Evolutionary conservation across 92 coral and sea anemone species (phyloP), one percentile per base, ranked within the genome.

Genomic region (Paragorgia papillata): DNA sequence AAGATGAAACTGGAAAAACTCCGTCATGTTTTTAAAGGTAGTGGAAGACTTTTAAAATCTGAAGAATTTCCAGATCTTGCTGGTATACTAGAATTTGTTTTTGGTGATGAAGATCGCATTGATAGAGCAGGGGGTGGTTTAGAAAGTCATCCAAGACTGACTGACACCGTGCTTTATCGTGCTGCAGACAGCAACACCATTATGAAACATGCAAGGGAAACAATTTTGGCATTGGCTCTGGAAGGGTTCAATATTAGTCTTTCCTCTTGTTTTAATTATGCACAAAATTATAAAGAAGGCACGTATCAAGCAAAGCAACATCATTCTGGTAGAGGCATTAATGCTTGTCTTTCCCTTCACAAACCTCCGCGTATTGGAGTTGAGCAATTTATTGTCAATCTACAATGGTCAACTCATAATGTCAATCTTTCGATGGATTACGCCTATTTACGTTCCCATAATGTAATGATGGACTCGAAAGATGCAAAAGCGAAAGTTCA

Each of bases 71-170:
- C 91, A 43, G 87, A 87, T 49, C 85, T 84, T 19, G 74, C 87
- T 13, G 85, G 83, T 5, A 61, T 90, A 24, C 55, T 90, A 26
- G 96, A 86, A 35, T 84, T 76, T 65, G 68, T 77, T 1, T 86
- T 90, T 59, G 88, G 88, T 2, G 84, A 69, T 39, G 83, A 66
- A 25, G 87, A 77, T 44, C 51, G 84, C 4, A 53, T 86, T 27
- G 78, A 76, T 43, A 46, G 85, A 26, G 77, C 70, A 6, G 86
- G 80, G n/a, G n/a, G n/a, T n/a, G n/a, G n/a, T n/a, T n/a, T n/a
- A n/a, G n/a, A n/a, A n/a, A n/a, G n/a, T n/a, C 90, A 86, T 43
- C 90, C 96, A 12, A 83, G 89, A 62, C 68, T 89, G 32, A 89
- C 77, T 0, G 87, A 80, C 10, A 74, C 85, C 9, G 84, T 88